Conservation (phyloP, 2,113 vertebrate genomes). For the Callithrix jacchus region DNA sequence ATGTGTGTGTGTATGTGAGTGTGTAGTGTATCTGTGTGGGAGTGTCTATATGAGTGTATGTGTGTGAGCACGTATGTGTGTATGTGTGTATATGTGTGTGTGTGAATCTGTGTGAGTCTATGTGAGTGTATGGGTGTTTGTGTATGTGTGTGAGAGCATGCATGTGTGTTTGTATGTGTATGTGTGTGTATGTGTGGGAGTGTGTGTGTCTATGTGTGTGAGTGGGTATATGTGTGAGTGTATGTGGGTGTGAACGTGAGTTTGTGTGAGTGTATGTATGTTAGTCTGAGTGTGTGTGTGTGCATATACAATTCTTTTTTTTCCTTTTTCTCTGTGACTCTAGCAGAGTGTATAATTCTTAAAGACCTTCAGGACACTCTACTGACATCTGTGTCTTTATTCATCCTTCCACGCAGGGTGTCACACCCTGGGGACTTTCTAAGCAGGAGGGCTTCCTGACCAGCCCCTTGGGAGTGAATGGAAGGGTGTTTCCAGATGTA, state of each 20-base stretch:
- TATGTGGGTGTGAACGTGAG: neutral
- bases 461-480: too few species aligned
- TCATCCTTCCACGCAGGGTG: rapidly evolving
- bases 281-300: neutral
- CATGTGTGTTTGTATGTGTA: neutral
- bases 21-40: too few species aligned
- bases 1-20: too few species aligned
- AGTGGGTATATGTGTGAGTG: neutral
- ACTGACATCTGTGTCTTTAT: rapidly evolving
- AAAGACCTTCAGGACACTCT: neutral
- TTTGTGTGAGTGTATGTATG: neutral
- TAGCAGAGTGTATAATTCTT: neutral
- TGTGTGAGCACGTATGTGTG: too few species aligned
- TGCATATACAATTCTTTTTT: neutral
- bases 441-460: neutral
- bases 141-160: neutral
- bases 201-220: neutral
- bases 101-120: neutral
- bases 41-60: neutral
- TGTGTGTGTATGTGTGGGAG: neutral
- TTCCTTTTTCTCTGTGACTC: too few species aligned
- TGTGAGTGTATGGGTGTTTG: rapidly evolving
- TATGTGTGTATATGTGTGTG: neutral
- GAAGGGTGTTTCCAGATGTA: neutral
- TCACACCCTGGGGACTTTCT: rapidly evolving